Evolutionary conservation across 2,888 invertebrate species (phyloP), one percentile per base, ranked within the genome.

Genomic region (Sepiola atlantica): DNA sequence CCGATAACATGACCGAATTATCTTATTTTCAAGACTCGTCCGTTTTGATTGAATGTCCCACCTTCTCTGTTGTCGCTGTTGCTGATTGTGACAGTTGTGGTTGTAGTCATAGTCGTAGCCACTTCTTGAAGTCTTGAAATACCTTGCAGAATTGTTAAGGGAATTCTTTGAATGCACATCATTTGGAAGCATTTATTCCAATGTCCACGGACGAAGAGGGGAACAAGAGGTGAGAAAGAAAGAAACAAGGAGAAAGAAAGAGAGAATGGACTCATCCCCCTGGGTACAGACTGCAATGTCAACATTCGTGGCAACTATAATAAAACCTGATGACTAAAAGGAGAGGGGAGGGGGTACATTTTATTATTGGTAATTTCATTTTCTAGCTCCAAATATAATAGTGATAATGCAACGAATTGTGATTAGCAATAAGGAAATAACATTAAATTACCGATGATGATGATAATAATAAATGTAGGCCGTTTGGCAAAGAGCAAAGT

Each of bases 1-100:
- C n/a, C n/a, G 77, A 77, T 77, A 77, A 77, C 77, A 77, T 77
- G 77, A 77, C 77, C n/a, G n/a, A n/a, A 77, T 77, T n/a, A 77
- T 77, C n/a, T 77, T 16, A 77, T 77, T 77, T 45, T 77, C n/a
- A n/a, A 77, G 4, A 77, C 77, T 32, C 1, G 77, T 77, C 77
- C 2, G 77, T 32, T 45, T 32, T n/a, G n/a, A 77, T 32, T 77
- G n/a, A 77, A 77, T n/a, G n/a, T 14, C 32, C 77, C 16, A n/a
- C n/a, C 77, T 32, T 14, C 10, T 77, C 18, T 32, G n/a, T n/a
- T n/a, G 77, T 16, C 32, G 77, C 45, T 45, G 45, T 45, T 45
- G 45, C 45, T 45, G 45, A 45, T 45, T 8, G 8, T 45, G 45
- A 45, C 45, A 45, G 45, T 45, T 45, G 45, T 45, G 45, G 45